Percentiles rank a stretch among this genome's conserved stretches.
phyloP scores from a whole-genome alignment of 2,113 vertebrate genomes.

The Mionectes macconnelli region DNA sequence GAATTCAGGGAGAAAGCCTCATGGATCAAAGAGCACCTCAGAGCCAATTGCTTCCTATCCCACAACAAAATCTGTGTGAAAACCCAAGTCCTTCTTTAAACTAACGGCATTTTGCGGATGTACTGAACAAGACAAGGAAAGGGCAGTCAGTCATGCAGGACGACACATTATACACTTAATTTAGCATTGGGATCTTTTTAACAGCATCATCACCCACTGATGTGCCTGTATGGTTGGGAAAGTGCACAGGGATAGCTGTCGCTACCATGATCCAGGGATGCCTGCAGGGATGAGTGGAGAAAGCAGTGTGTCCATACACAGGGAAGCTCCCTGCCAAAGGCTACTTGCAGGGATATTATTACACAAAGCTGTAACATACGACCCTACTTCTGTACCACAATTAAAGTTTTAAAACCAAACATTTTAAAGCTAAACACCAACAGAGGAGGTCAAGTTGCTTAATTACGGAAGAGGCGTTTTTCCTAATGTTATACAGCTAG shows the following conservation, averaged over 20 bases:
- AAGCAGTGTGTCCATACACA: neutral
- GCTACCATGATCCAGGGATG: accelerated
- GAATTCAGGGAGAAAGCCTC: neutral
- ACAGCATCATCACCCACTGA: neutral
- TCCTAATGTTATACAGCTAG: neutral
- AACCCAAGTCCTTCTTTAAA: neutral
- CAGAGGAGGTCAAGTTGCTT: neutral
- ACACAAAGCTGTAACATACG: accelerated
- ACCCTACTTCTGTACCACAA: neutral
- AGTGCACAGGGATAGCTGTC: neutral
- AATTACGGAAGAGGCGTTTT: neutral
- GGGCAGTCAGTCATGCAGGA: neutral
- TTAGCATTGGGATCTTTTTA: neutral
- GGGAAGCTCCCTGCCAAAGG: neutral
- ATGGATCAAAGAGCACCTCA: neutral
- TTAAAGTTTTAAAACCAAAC: neutral
- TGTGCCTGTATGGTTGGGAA: neutral
- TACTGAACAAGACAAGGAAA: neutral
- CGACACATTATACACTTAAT: neutral
- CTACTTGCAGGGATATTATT: neutral
- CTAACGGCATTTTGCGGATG: neutral
- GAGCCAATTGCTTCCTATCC: neutral
- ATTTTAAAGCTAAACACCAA: neutral
- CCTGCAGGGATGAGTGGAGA: neutral
- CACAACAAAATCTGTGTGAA: neutral